These are phyloP conservation scores for Dipodomys spectabilis DNA, from an alignment of 2,113 vertebrate genomes.

Conservation along the genomic window DNA sequence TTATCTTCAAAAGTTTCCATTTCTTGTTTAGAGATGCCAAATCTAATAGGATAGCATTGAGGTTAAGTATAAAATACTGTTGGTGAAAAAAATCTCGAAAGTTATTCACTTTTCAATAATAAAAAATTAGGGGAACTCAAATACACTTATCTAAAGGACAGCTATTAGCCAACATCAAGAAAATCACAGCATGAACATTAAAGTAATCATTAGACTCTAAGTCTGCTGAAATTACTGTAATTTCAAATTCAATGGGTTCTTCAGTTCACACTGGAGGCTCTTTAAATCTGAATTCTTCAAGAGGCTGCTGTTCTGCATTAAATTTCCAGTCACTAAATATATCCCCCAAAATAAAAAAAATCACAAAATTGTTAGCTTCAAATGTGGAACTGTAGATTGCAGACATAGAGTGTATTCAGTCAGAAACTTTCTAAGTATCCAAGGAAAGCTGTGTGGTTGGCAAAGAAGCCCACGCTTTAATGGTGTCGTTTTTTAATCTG, in stretches of 20 bases:
- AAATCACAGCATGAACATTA: constrained; percentile 57
- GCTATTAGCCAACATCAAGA: constrained; percentile 43
- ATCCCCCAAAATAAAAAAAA: constrained; percentile 52
- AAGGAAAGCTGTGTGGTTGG: constrained; percentile 24
- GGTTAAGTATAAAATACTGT: constrained; percentile 17
- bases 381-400: constrained; percentile 14
- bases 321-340: constrained; percentile 55
- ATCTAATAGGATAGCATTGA: not conserved
- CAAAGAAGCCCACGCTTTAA: not conserved
- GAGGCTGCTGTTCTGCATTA: constrained; percentile 61
- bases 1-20: not conserved
- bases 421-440: constrained; percentile 53
- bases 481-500: not conserved
- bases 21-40: not conserved
- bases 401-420: constrained; percentile 52
- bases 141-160: constrained; percentile 63
- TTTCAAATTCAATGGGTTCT: constrained; percentile 69
- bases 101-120: constrained; percentile 62
- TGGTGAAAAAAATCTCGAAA: constrained; percentile 3
- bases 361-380: constrained; percentile 51
- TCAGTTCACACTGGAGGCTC: constrained; percentile 52
- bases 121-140: constrained; percentile 60
- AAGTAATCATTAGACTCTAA: constrained; percentile 64
- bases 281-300: constrained; percentile 67
- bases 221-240: constrained; percentile 70